Base-by-base conservation (phyloP, 2,888 invertebrate genomes). In the Xanthorhoe spadicearia region DNA sequence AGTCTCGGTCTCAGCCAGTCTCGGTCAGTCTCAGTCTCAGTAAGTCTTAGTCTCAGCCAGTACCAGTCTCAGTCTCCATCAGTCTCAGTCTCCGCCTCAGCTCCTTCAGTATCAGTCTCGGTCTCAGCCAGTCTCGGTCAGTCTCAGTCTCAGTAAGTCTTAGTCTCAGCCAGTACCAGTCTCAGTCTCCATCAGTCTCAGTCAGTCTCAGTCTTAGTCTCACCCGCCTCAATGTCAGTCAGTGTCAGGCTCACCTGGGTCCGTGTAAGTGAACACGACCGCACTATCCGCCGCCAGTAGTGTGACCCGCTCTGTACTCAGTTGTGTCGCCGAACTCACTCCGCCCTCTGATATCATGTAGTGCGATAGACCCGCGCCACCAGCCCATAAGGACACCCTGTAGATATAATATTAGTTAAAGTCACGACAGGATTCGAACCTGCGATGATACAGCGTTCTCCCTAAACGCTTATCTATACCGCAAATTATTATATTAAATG, bases 361-460 rank as follows among this genome's bases (percentile, higher is more conserved):
- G 19, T 97, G 95, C 57, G 96, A 95, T 71, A 98, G 95, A 60
- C 95, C 95, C 0, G 97, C 98, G 76, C 98, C 98, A 0, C 98
- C 98, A 76, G 97, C 97, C 98, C 98, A 99, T 15, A 98, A 86
- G 83, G n/a, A 32, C 65, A 65, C 67, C 46, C 73, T 73, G 48
- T n/a, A n/a, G n/a, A n/a, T n/a, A n/a, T n/a, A n/a, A n/a, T n/a
- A n/a, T n/a, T n/a, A n/a, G n/a, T n/a, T n/a, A n/a, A n/a, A n/a
- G n/a, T n/a, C n/a, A n/a, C n/a, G n/a, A n/a, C n/a, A n/a, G n/a
- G n/a, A n/a, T n/a, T n/a, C n/a, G n/a, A n/a, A n/a, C n/a, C n/a
- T n/a, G n/a, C n/a, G n/a, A n/a, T n/a, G n/a, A n/a, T n/a, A n/a
- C n/a, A n/a, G n/a, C n/a, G n/a, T n/a, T n/a, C n/a, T n/a, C n/a